These are phyloP conservation scores for Coendou prehensilis DNA, from an alignment of 2,797 vertebrate genomes.

Conservation along the genomic window DNA sequence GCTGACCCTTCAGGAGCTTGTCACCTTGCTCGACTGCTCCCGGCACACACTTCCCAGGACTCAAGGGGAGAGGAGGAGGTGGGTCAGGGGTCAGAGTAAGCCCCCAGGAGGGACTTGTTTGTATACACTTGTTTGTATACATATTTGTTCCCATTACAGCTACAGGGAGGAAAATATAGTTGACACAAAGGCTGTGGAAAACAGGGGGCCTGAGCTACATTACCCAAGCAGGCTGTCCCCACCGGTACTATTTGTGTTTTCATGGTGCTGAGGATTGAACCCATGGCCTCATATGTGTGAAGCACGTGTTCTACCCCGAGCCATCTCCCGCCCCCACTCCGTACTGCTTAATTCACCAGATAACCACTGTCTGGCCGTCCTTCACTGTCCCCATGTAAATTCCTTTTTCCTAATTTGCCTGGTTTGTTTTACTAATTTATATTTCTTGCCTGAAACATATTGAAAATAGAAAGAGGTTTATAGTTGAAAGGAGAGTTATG, in stretches of 20 bases:
- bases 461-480: slow-evolving; percentile 2
- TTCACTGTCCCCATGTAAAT: not conserved
- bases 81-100: not conserved
- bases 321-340: accelerated
- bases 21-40: not conserved
- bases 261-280: not conserved
- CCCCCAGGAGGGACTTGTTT: accelerated
- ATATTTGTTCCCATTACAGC: accelerated
- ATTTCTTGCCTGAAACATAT: not conserved
- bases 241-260: not conserved
- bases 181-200: not conserved
- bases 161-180: not conserved
- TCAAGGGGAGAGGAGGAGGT: not conserved
- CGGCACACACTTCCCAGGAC: not conserved
- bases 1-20: not conserved
- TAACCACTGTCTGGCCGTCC: accelerated
- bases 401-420: not conserved
- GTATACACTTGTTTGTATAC: accelerated
- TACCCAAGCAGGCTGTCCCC: not conserved
- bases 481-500: not conserved
- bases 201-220: not conserved
- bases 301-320: accelerated
- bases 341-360: not conserved
- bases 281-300: not conserved
- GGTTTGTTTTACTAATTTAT: not conserved